A percentile compares a stretch with the other conserved stretches of the same genome.
Evolutionary conservation across 2,797 vertebrate genomes (phyloP).

Genomic region (Myotis vivesi): DNA sequence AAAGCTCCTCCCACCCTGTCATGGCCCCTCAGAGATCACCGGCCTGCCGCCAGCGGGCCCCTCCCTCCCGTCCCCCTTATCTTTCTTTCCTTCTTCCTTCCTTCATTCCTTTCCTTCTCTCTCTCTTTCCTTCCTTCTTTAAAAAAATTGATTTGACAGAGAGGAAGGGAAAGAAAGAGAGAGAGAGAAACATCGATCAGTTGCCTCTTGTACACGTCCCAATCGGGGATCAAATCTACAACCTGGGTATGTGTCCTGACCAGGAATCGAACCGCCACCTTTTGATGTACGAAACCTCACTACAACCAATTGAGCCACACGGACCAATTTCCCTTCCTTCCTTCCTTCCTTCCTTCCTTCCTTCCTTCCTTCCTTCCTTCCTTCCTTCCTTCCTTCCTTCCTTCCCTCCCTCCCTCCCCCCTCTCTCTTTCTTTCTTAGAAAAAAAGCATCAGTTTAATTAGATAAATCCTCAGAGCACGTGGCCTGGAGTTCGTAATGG

Average conservation of each 20-base stretch:
- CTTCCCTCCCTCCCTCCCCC: neutral
- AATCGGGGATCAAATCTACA: neutral
- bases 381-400: neutral
- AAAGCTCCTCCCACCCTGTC: neutral
- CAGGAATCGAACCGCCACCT: neutral
- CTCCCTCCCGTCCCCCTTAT: neutral
- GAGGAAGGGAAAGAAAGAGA: neutral
- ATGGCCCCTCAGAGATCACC: rapidly evolving
- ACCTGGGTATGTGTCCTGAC: neutral
- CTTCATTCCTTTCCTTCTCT: neutral
- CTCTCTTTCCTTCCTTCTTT: neutral
- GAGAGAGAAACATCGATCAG: neutral
- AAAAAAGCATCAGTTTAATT: constrained; percentile 89
- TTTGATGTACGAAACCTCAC: neutral
- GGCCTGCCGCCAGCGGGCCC: neutral
- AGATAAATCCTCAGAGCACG: constrained; percentile 88
- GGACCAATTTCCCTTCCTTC: too few relatives aligned
- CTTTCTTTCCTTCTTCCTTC: too few relatives aligned
- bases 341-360: neutral
- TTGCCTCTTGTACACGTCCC: neutral
- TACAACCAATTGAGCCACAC: neutral
- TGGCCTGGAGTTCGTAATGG: constrained; percentile 88
- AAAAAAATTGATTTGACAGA: neutral
- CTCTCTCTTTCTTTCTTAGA: constrained; percentile 84
- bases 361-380: neutral